A percentile compares a stretch with the other conserved stretches of the same genome.
phyloP scores from a whole-genome alignment of 2,888 invertebrate species.

The Melipona beecheii region DNA sequence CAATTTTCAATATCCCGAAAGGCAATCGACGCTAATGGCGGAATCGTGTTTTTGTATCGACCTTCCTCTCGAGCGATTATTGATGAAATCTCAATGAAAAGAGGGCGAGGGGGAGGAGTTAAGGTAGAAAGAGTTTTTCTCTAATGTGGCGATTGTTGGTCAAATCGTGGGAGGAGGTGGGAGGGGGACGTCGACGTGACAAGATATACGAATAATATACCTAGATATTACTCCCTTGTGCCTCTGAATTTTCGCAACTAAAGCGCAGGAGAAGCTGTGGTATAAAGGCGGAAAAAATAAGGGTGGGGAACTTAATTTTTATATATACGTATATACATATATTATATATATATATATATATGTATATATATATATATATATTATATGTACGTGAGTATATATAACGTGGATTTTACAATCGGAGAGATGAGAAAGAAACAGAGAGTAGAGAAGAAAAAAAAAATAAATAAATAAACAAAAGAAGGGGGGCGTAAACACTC shows the following conservation, averaged over 20 bases:
- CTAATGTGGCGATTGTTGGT: slow-evolving; percentile 68
- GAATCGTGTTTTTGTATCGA: slow-evolving; percentile 34
- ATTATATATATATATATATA: background rate
- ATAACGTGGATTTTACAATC: slow-evolving; percentile 31
- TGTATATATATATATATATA: background rate
- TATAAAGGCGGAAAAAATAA: slow-evolving; percentile 21
- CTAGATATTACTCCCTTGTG: slow-evolving; percentile 60
- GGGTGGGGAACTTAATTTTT: background rate
- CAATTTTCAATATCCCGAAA: background rate
- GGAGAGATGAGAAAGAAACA: slow-evolving; percentile 40
- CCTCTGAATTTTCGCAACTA: slow-evolving; percentile 75
- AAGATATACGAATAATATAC: slow-evolving; percentile 43
- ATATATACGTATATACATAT: background rate
- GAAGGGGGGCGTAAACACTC: slow-evolving; percentile 57
- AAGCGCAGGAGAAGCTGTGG: slow-evolving; percentile 80
- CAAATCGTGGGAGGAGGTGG: slow-evolving; percentile 32
- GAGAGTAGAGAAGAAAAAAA: slow-evolving; percentile 39
- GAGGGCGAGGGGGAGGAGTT: background rate
- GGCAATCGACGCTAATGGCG: background rate
- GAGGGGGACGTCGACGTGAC: slow-evolving; percentile 34
- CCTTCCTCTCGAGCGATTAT: slow-evolving; percentile 57
- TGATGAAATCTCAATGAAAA: slow-evolving; percentile 32
- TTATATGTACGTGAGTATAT: background rate
- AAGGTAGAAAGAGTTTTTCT: background rate
- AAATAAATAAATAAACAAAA: background rate